Conservation (phyloP, 2,888 invertebrate genomes). For the Sesia apiformis region DNA sequence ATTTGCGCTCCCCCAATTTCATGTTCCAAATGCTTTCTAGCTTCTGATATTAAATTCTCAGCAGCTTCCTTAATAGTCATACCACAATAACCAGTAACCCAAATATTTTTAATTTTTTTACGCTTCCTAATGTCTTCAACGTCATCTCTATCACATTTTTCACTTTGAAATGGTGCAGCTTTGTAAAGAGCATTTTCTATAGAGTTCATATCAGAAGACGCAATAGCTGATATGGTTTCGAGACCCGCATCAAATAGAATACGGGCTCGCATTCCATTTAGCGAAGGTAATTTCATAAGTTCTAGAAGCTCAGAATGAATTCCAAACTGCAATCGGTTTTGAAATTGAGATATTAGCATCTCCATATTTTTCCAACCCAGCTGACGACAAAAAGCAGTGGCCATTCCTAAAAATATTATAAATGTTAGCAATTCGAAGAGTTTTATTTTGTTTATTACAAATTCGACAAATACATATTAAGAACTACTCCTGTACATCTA, state of each 20-base stretch:
- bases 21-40: slow-evolving; percentile 79
- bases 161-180: slow-evolving; percentile 89
- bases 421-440: too few relatives aligned
- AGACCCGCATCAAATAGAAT: slow-evolving; percentile 87
- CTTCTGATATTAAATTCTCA: slow-evolving; percentile 82
- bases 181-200: slow-evolving; percentile 86
- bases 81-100: slow-evolving; percentile 86
- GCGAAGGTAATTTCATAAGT: slow-evolving; percentile 86
- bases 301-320: slow-evolving; percentile 94
- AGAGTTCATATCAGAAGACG: slow-evolving; percentile 78
- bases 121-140: slow-evolving; percentile 77
- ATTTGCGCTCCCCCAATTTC: slow-evolving; percentile 84
- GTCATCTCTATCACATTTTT: slow-evolving; percentile 83
- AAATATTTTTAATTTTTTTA: slow-evolving; percentile 81
- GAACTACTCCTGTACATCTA: too few relatives aligned
- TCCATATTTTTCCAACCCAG: slow-evolving; percentile 95
- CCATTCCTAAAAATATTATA: slow-evolving; percentile 82
- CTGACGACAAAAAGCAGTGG: slow-evolving; percentile 94
- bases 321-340: slow-evolving; percentile 94
- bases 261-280: slow-evolving; percentile 90
- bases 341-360: slow-evolving; percentile 92
- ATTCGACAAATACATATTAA: too few relatives aligned
- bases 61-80: slow-evolving; percentile 90
- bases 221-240: slow-evolving; percentile 84
- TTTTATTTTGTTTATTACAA: too few relatives aligned